A percentile compares a stretch with the other conserved stretches of the same genome.
Conservation (phyloP, 2,888 invertebrate genomes). For the Agrilus mali region DNA sequence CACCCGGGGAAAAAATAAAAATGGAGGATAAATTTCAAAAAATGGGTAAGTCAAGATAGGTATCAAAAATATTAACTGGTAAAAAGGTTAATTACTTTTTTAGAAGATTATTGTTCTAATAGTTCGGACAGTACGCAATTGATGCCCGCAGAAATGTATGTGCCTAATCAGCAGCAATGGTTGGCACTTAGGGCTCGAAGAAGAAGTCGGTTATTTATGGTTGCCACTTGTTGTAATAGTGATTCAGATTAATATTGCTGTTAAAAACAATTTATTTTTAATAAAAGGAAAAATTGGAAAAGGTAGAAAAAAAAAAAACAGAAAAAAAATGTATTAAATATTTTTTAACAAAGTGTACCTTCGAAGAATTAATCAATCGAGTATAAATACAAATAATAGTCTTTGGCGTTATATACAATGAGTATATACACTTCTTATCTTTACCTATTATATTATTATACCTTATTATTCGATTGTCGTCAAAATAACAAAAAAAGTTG, state of each 20-base stretch:
- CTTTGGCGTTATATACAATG: too few species aligned
- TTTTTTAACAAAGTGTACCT: too few species aligned
- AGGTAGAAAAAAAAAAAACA: too few species aligned
- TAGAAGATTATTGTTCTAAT: slow-evolving; percentile 33
- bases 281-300: too few species aligned
- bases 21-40: slow-evolving; percentile 39
- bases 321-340: too few species aligned
- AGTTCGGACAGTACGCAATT: slow-evolving; percentile 38
- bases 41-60: neutral
- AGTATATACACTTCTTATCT: too few species aligned
- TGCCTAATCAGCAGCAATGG: slow-evolving; percentile 85
- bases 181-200: slow-evolving; percentile 54
- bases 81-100: slow-evolving; percentile 1
- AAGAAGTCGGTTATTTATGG: slow-evolving; percentile 18
- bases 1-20: slow-evolving; percentile 73
- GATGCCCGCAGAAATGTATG: slow-evolving; percentile 88
- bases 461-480: too few species aligned
- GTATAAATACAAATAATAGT: too few species aligned
- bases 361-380: too few species aligned
- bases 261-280: neutral
- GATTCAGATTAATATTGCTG: neutral
- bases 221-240: slow-evolving; percentile 19
- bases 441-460: too few species aligned
- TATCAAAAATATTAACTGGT: neutral
- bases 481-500: too few species aligned